Evolutionary conservation across 2,797 vertebrate genomes (phyloP).

Genomic region (Coranthus polyacanthus): DNA sequence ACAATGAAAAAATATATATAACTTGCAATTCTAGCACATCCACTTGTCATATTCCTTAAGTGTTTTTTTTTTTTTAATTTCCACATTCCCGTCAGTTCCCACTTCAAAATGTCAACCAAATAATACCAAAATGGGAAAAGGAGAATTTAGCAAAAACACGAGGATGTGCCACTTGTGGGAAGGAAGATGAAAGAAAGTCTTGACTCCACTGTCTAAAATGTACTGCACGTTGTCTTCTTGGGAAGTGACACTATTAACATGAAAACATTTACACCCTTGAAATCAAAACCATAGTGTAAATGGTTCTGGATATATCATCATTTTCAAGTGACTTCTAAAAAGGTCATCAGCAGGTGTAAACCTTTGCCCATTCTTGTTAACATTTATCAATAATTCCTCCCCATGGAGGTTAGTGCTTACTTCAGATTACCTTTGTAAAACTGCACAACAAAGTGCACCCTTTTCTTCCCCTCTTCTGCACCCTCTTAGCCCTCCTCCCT

Average conservation of each 20-base stretch:
- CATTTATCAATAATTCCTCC: constrained; percentile 63
- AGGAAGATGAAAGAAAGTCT: not conserved
- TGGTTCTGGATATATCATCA: not conserved
- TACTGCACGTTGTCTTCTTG: not conserved
- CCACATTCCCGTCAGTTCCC: constrained; percentile 25
- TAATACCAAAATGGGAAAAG: constrained; percentile 30
- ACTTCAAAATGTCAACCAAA: constrained; percentile 42
- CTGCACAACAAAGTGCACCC: constrained; percentile 78
- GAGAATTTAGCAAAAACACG: constrained; percentile 27
- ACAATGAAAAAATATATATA: constrained; percentile 35
- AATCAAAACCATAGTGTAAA: not conserved
- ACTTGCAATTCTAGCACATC: constrained; percentile 37
- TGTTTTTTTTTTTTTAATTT: not conserved
- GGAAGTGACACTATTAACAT: not conserved
- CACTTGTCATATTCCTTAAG: constrained; percentile 43
- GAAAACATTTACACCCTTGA: not conserved
- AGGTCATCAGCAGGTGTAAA: constrained; percentile 43
- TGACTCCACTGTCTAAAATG: no score
- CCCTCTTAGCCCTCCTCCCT: constrained; percentile 71
- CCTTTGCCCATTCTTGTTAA: constrained; percentile 49
- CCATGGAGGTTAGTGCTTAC: constrained; percentile 52
- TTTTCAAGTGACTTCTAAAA: constrained; percentile 8
- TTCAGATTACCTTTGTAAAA: constrained; percentile 73
- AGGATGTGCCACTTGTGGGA: constrained; percentile 9
- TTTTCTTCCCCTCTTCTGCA: constrained; percentile 66